A percentile compares a stretch with the other conserved stretches of the same genome.
These are phyloP conservation scores for Miniopterus natalensis DNA, from an alignment of 2,113 vertebrate genomes.

Conservation along the genomic window DNA sequence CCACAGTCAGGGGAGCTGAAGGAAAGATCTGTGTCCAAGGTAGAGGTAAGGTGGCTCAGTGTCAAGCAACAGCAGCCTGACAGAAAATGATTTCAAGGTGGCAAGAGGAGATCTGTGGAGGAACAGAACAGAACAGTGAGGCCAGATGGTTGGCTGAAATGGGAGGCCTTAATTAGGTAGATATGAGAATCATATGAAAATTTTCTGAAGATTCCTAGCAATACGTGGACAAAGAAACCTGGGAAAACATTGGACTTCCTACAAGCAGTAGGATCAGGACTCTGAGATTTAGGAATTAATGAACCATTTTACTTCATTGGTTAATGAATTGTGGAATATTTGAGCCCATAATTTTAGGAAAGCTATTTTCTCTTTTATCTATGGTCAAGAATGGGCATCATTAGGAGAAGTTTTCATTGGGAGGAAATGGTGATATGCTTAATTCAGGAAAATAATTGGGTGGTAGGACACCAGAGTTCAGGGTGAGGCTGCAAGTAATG, in stretches of 20 bases:
- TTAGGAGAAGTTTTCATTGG: neutral
- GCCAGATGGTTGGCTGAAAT: neutral
- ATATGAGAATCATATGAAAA: neutral
- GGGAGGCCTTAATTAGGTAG: neutral
- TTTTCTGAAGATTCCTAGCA: neutral
- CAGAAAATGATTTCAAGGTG: conserved; percentile 29
- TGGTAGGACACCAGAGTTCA: neutral
- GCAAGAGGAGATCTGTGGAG: neutral
- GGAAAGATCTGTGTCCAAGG: neutral
- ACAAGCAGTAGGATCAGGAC: neutral
- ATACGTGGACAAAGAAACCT: neutral
- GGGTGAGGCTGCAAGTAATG: neutral
- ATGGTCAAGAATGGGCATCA: neutral
- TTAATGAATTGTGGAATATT: neutral
- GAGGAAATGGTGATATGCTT: neutral
- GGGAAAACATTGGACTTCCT: neutral
- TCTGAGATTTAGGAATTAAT: neutral
- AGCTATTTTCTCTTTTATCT: neutral
- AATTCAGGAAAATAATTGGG: neutral
- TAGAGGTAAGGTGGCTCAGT: neutral
- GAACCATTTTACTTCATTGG: neutral
- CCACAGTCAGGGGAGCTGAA: neutral
- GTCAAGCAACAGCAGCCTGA: neutral
- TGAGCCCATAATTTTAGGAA: neutral
- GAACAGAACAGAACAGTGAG: neutral